A percentile compares a stretch with the other conserved stretches of the same genome.
phyloP scores from a whole-genome alignment of 2,888 invertebrate genomes.

The Eilema depressum region DNA sequence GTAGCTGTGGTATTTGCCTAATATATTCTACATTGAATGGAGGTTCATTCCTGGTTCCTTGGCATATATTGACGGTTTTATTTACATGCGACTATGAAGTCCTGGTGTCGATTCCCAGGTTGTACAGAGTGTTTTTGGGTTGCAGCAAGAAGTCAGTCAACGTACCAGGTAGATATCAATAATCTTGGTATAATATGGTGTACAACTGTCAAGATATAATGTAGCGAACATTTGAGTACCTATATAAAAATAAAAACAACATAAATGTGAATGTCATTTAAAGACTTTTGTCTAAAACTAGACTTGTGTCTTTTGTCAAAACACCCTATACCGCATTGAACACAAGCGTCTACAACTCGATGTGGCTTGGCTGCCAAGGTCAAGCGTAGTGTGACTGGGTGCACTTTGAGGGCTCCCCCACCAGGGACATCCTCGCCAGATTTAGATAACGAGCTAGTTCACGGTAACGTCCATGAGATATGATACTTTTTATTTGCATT shows the following conservation, averaged over 20 bases:
- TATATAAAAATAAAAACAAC: no score
- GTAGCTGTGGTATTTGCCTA: background rate
- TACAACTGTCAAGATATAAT: no score
- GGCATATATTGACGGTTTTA: no score
- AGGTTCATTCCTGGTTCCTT: background rate
- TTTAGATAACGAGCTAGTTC: background rate
- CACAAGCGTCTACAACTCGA: background rate
- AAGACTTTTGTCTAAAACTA: background rate
- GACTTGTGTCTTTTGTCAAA: no score
- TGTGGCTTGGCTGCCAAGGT: background rate
- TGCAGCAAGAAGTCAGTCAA: background rate
- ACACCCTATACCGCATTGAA: no score
- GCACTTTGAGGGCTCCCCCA: background rate
- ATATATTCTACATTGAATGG: background rate
- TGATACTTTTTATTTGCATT: background rate
- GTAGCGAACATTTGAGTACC: no score
- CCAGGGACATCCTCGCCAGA: background rate
- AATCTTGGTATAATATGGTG: background rate
- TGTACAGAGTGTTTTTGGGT: background rate
- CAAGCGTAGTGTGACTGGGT: background rate
- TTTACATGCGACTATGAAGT: background rate
- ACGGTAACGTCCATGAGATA: background rate
- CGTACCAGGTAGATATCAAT: background rate
- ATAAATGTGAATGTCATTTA: background rate
- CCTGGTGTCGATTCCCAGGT: background rate